Base-by-base conservation (phyloP, 2,113 vertebrate species). In the Boulengerochromis microlepis region DNA sequence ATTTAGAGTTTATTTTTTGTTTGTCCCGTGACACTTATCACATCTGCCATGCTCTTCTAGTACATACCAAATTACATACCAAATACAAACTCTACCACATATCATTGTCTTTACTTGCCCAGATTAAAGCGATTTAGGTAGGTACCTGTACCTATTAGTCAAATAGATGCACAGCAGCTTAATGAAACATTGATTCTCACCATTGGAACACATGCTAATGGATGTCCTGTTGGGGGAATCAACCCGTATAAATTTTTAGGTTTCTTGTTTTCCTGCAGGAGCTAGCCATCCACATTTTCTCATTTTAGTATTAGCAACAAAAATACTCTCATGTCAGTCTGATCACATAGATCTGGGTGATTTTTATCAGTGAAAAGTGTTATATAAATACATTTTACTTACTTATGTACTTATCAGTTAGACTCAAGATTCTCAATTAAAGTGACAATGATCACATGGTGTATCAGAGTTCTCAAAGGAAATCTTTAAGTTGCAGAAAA, bases 1-100 rank as follows among this genome's bases (percentile, higher is more conserved):
- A 84, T 84, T 52, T 91, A 40, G 85, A 86, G 94, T 64, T 92
- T 90, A 84, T 84, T 57, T 85, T 92, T 87, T 89, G 66, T 91
- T 88, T 85, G 42, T 64, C 38, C 80, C 13, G 38, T 88, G 22
- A 26, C 4, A 74, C 12, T 74, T 26, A 18, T 22, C 61, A 22
- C 11, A 22, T 24, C n/a, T 42, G 38, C 12, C 59, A 42, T 64
- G 33, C 22, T 74, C 81, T 80, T 35, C 80, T 6, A 19, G 11
- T 47, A 15, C 19, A 54, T 42, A 38, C 15, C 69, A 66, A 54
- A 66, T 80, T 47, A 13, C 26, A 10, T 42, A 11, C 18, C 69
- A 76, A 69, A 81, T 74, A 26, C 12, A 64, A 84, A 86, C 31
- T 81, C 3, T 24, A 8, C 9, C 19, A 45, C 11, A 33, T 35